Evolutionary conservation across 2,113 vertebrate genomes (phyloP).

Genomic region (Ptilorrhoa leucosticta): DNA sequence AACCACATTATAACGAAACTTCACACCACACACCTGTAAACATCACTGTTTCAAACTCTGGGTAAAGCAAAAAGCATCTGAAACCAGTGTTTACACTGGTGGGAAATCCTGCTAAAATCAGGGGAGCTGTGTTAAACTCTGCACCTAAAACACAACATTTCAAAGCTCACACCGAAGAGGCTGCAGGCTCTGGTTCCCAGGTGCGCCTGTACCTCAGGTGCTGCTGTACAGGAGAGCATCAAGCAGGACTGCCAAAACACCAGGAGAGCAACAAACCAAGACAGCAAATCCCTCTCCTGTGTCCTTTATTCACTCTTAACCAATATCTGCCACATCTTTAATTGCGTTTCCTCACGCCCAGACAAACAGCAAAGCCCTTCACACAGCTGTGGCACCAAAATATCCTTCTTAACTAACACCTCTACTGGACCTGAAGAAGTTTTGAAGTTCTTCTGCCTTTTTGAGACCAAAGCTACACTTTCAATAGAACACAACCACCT

Average conservation of each 20-base stretch:
- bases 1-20: background rate
- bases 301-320: background rate
- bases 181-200: background rate
- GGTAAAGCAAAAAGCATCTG: background rate
- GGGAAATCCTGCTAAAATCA: background rate
- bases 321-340: background rate
- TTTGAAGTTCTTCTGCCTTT: background rate
- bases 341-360: background rate
- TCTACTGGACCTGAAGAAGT: background rate
- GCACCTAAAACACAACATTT: background rate
- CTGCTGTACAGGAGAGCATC: background rate
- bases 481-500: background rate
- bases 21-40: background rate
- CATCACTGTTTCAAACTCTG: background rate
- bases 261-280: background rate
- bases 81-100: background rate
- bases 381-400: background rate
- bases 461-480: background rate
- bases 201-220: background rate
- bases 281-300: background rate
- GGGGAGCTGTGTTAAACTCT: background rate
- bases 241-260: background rate
- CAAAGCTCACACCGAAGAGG: background rate
- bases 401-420: background rate
- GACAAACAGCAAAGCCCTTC: background rate